Percentiles rank a stretch among this genome's conserved stretches.
Evolutionary conservation across 1,140 invertebrate genomes (phyloP).

Genomic region (Drosophila sechellia): DNA sequence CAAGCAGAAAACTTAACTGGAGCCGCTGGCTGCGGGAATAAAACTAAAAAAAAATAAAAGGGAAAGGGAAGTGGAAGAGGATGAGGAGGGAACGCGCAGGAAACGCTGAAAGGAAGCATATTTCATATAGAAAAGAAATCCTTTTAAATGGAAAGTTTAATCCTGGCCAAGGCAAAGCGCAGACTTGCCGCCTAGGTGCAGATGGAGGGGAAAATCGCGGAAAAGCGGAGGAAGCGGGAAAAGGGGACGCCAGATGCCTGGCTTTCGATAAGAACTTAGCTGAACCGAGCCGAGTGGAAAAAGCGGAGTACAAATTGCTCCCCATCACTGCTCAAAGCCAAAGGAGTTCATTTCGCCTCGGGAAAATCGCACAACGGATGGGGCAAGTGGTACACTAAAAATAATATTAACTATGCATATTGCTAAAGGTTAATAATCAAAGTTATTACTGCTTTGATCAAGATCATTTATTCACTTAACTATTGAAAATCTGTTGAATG

Average conservation of each 20-base stretch:
- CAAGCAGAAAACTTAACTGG: slow-evolving; percentile 76
- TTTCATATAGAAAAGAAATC: slow-evolving; percentile 79
- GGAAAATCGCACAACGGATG: slow-evolving; percentile 14
- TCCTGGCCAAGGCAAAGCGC: slow-evolving; percentile 43
- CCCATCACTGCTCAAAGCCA: slow-evolving; percentile 43
- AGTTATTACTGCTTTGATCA: too few species aligned
- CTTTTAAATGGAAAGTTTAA: slow-evolving; percentile 81
- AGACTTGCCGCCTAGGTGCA: slow-evolving; percentile 46
- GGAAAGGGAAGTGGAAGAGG: too few species aligned
- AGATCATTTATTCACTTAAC: too few species aligned
- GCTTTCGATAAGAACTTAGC: slow-evolving; percentile 62
- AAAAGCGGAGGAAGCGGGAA: slow-evolving; percentile 9
- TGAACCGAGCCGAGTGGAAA: slow-evolving; percentile 31
- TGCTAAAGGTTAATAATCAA: too few species aligned
- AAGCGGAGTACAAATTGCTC: slow-evolving; percentile 61
- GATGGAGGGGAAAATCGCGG: slow-evolving; percentile 13
- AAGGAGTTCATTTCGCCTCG: slow-evolving; percentile 40
- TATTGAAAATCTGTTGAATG: too few species aligned
- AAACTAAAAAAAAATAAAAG: slow-evolving; percentile 3
- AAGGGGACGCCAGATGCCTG: slow-evolving; percentile 54
- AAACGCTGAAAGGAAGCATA: slow-evolving; percentile 77
- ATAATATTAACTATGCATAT: slow-evolving; percentile 5
- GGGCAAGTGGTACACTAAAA: slow-evolving; percentile 11
- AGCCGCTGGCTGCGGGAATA: slow-evolving; percentile 37
- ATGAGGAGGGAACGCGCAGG: slow-evolving; percentile 30